Conservation (phyloP, 53 echinoderm and acorn worm species). For the Luidia sarsii region DNA sequence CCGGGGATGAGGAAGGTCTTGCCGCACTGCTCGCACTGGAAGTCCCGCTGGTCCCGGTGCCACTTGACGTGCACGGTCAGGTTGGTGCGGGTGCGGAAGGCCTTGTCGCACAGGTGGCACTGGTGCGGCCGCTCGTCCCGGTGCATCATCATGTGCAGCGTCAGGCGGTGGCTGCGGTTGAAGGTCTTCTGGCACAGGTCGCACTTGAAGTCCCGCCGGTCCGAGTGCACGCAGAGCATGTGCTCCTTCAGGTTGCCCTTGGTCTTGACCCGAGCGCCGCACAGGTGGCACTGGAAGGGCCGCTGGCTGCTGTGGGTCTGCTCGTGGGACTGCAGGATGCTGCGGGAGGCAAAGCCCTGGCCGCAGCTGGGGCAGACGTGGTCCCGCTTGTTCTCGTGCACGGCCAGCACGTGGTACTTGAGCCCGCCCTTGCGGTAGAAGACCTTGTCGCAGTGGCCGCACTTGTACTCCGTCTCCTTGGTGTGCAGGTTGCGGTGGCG, state of each 20-base stretch:
- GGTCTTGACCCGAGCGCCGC: conserved; percentile 31
- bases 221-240: conserved; percentile 38
- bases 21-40: conserved; percentile 60
- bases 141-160: conserved; percentile 49
- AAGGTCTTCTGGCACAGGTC: conserved; percentile 45
- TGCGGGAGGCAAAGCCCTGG: conserved; percentile 17
- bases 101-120: conserved; percentile 50
- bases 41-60: conserved; percentile 50
- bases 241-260: conserved; percentile 51
- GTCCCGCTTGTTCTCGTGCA: conserved; percentile 22
- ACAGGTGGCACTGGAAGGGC: conserved; percentile 50
- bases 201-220: conserved; percentile 35
- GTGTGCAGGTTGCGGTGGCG: conserved; percentile 34
- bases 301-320: conserved; percentile 15
- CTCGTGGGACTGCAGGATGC: conserved; percentile 23
- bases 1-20: conserved; percentile 48
- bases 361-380: conserved; percentile 21
- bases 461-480: conserved; percentile 26
- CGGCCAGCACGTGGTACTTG: conserved; percentile 16
- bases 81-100: conserved; percentile 52
- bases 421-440: conserved; percentile 37
- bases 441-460: neutral
- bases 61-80: conserved; percentile 36
- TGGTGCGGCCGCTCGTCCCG: conserved; percentile 46
- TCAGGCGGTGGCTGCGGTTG: conserved; percentile 46